A percentile compares a stretch with the other conserved stretches of the same genome.
Conservation (phyloP, 2,797 vertebrate genomes). For the Anniella stebbinsi region DNA sequence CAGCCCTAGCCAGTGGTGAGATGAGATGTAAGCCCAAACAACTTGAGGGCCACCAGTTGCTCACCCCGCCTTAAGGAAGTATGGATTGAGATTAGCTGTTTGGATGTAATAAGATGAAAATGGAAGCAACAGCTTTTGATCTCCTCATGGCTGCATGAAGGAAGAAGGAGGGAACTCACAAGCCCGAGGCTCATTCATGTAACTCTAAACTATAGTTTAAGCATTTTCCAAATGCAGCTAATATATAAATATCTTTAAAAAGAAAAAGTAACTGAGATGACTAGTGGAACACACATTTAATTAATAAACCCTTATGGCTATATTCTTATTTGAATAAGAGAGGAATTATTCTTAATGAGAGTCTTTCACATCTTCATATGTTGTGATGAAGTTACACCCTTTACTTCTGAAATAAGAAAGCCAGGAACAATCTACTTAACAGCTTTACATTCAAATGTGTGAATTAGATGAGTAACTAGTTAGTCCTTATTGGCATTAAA, state of each 20-base stretch:
- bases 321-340: slow-evolving; percentile 54
- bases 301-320: slow-evolving; percentile 54
- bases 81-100: no score
- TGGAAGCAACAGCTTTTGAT: neutral
- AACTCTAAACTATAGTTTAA: neutral
- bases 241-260: slow-evolving; percentile 47
- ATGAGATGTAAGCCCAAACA: no score
- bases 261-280: slow-evolving; percentile 53
- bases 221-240: neutral
- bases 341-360: slow-evolving; percentile 60
- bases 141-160: neutral
- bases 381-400: slow-evolving; percentile 51
- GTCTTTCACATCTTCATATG: slow-evolving; percentile 54
- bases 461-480: slow-evolving; percentile 57
- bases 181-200: neutral
- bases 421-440: slow-evolving; percentile 52
- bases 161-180: neutral
- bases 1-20: no score
- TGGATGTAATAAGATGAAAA: no score
- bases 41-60: no score
- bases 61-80: no score
- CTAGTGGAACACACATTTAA: slow-evolving; percentile 53
- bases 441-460: slow-evolving; percentile 57
- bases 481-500: slow-evolving; percentile 67
- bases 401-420: slow-evolving; percentile 53